Conservation (phyloP, 1,140 invertebrate genomes). For the Battus philenor region DNA sequence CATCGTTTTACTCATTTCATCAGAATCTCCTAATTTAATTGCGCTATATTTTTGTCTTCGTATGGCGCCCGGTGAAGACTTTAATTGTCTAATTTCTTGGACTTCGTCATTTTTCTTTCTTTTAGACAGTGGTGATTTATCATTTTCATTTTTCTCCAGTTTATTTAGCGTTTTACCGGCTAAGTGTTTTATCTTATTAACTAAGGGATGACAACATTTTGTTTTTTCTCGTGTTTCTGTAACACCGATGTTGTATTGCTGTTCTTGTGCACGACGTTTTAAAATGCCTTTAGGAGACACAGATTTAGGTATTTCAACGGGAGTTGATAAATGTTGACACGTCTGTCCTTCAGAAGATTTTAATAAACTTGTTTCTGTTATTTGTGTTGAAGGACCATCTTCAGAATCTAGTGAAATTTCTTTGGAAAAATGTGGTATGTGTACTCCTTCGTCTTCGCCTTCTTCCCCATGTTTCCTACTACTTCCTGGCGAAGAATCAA, state of each 20-base stretch:
- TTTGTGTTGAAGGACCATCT: constrained; percentile 46
- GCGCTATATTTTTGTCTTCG: constrained; percentile 69
- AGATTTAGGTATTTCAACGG: constrained; percentile 50
- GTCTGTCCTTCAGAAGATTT: constrained; percentile 37
- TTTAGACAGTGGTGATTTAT: constrained; percentile 66
- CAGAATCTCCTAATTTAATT: constrained; percentile 61
- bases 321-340: constrained; percentile 39
- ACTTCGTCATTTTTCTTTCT: constrained; percentile 56
- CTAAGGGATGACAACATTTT: constrained; percentile 77
- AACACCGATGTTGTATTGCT: constrained; percentile 46
- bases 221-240: constrained; percentile 69
- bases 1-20: constrained; percentile 69
- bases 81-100: constrained; percentile 69
- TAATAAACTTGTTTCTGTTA: constrained; percentile 24
- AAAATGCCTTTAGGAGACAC: constrained; percentile 70
- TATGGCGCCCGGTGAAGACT: constrained; percentile 66
- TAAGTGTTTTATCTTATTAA: constrained; percentile 79
- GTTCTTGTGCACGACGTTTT: constrained; percentile 64
- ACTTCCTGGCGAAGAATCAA: constrained; percentile 71
- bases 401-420: constrained; percentile 72
- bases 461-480: constrained; percentile 69
- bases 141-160: constrained; percentile 65
- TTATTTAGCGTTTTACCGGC: constrained; percentile 78
- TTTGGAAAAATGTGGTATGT: constrained; percentile 73
- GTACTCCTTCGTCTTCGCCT: constrained; percentile 61